Base-by-base conservation (phyloP, 2,113 vertebrate genomes). In the Chlorodrepanis virens region DNA sequence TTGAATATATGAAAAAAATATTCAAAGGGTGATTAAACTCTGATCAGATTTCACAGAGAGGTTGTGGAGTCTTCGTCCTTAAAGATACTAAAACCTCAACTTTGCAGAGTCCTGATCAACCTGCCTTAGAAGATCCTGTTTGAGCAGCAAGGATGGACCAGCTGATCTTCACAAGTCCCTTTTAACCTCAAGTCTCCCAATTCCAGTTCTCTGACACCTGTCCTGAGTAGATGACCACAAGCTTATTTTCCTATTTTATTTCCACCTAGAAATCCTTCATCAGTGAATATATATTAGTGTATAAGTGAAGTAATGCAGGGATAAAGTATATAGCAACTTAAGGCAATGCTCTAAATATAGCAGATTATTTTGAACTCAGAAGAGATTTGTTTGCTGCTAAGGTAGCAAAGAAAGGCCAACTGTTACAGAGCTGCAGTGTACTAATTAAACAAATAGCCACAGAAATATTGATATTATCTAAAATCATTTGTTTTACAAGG, bases 391-490 rank as follows among this genome's bases (percentile, higher is more conserved):
- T 91, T 87, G 13, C 31, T 93, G 27, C 19, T 78, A 64, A 71
- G 27, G n/a, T 79, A 71, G 10, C 28, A 89, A 89, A 84, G 60
- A 68, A 22, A 87, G 7, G 7, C 15, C 44, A 71, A 53, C n/a
- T 87, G 28, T 84, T 81, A 71, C 27, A 40, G 40, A 89, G 19
- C 21, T 75, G 27, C 37, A 78, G 23, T 63, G 52, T 28, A 52
- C 8, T 71, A 89, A 89, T 91, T 92, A 95, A 92, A 82, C 5
- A 69, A 78, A 78, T 71, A 89, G 40, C 17, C n/a, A 87, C 12
- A 75, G 61, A 92, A 90, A 87, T 88, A 92, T 69, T 49, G 37
- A 92, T 87, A 78, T 71, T 89, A 89, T 89, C 59, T 87, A 80
- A 91, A 93, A 81, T 76, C 0, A 57, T 86, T 88, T 78, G n/a